Percentiles rank a stretch among this genome's conserved stretches.
phyloP scores from a whole-genome alignment of 1,140 invertebrate genomes.

The Neocloeon triangulifer region DNA sequence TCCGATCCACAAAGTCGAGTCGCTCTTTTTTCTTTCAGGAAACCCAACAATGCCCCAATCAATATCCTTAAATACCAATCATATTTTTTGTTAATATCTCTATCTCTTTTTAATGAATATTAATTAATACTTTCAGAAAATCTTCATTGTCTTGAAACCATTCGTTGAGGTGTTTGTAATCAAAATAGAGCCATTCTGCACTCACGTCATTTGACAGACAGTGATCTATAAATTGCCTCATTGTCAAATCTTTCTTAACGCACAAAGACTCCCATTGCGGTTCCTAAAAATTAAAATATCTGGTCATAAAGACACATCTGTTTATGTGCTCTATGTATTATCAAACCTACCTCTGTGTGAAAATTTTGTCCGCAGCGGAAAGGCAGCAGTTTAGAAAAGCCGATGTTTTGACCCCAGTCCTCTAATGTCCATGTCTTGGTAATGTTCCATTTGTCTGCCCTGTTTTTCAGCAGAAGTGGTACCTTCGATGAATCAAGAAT shows the following conservation, averaged over 20 bases:
- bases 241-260: constrained; percentile 23
- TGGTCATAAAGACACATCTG: too few species aligned
- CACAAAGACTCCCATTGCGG: constrained; percentile 58
- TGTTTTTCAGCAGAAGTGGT: too few species aligned
- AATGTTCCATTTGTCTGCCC: too few species aligned
- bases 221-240: constrained; percentile 35
- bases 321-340: too few species aligned
- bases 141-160: constrained; percentile 35
- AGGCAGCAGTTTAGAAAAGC: constrained; percentile 16
- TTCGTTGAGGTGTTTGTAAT: constrained; percentile 60
- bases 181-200: constrained; percentile 49
- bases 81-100: constrained; percentile 13
- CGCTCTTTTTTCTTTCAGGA: constrained; percentile 30
- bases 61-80: constrained; percentile 25
- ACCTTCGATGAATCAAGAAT: too few species aligned
- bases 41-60: constrained; percentile 59
- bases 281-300: constrained; percentile 16
- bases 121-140: constrained; percentile 25
- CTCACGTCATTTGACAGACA: constrained; percentile 10
- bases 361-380: constrained; percentile 22
- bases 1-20: constrained; percentile 81
- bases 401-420: constrained; percentile 18
- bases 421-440: constrained; percentile 20
- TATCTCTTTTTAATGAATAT: constrained; percentile 10
- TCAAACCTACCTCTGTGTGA: constrained; percentile 16